phyloP scores from a whole-genome alignment of 23 tunicate genomes.

The Styela clava region DNA sequence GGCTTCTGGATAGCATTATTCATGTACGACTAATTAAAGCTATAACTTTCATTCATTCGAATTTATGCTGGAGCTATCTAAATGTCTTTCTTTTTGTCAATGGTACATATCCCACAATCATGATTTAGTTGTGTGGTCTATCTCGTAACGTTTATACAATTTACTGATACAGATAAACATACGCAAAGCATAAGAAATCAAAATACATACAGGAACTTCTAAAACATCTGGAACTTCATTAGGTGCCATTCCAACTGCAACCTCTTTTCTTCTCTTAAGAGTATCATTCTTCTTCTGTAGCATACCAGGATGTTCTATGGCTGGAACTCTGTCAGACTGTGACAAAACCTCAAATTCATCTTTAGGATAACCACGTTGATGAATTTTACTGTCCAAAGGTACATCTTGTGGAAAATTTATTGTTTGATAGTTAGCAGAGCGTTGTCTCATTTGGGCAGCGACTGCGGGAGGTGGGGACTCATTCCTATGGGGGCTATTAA shows the following conservation, averaged over 20 bases:
- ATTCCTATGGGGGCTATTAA: constrained; percentile 5
- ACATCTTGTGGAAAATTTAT: neutral
- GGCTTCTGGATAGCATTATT: too few species aligned
- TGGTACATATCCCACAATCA: too few species aligned
- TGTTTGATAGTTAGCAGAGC: neutral
- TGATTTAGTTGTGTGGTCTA: too few species aligned
- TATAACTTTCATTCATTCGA: too few species aligned
- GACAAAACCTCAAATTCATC: neutral
- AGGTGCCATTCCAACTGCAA: constrained; percentile 51
- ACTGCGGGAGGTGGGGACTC: constrained; percentile 6
- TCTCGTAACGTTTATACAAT: too few species aligned
- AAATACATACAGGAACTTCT: constrained; percentile 59
- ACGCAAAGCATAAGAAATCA: too few species aligned
- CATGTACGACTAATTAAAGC: too few species aligned
- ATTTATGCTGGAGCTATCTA: too few species aligned
- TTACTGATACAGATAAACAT: too few species aligned
- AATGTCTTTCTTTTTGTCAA: too few species aligned
- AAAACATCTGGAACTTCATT: constrained; percentile 87
- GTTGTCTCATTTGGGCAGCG: neutral
- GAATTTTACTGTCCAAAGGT: neutral
- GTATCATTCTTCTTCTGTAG: neutral
- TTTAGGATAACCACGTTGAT: neutral
- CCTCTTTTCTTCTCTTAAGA: constrained; percentile 8
- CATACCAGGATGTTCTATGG: neutral
- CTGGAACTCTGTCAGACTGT: neutral